Evolutionary conservation across 2,888 invertebrate species (phyloP).

Genomic region (Platypus cylindrus): DNA sequence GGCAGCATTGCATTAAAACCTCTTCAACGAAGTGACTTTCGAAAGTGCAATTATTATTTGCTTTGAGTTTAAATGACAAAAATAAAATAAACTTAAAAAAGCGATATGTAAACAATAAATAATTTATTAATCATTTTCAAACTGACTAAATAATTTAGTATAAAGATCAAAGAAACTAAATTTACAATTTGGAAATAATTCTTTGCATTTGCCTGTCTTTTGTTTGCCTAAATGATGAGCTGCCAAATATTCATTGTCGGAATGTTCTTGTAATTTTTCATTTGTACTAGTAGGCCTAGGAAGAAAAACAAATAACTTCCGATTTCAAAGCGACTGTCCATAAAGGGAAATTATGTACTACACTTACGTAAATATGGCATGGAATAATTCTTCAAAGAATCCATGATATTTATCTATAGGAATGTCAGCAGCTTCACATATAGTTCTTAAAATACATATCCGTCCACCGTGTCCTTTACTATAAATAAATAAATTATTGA

Average conservation of each 20-base stretch:
- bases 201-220: conserved; percentile 15
- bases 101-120: too few species aligned
- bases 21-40: too few species aligned
- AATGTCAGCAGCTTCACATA: conserved; percentile 53
- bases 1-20: too few species aligned
- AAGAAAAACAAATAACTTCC: conserved; percentile 9
- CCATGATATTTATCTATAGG: conserved; percentile 45
- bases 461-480: conserved; percentile 47
- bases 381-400: conserved; percentile 52
- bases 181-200: conserved; percentile 20
- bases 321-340: not conserved
- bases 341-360: not conserved
- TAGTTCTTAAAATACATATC: conserved; percentile 50
- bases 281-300: conserved; percentile 36
- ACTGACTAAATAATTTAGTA: conserved; percentile 9
- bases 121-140: conserved; percentile 11
- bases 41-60: too few species aligned
- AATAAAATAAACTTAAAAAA: too few species aligned
- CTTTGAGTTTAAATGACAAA: too few species aligned
- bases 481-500: conserved; percentile 10
- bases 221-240: conserved; percentile 40
- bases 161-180: conserved; percentile 16
- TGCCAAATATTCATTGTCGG: conserved; percentile 37
- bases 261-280: conserved; percentile 24
- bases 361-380: conserved; percentile 56